Evolutionary conservation across 2,113 vertebrate species (phyloP), one percentile per base, ranked within the genome.

Genomic region (Microcebus murinus): DNA sequence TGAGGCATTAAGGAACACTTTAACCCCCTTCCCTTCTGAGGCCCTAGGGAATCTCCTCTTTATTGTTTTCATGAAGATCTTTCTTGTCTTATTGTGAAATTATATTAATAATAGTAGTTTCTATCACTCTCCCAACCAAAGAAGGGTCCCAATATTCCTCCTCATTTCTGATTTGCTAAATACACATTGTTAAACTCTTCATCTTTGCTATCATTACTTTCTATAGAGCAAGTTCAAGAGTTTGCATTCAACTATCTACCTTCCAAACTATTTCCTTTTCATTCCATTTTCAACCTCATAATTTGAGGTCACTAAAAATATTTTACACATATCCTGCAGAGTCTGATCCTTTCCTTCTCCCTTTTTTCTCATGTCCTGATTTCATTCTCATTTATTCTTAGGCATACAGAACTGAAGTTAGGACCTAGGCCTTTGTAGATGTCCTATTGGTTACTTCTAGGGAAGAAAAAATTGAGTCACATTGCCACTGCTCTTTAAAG

Each of bases 241-340:
- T 45, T 73, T 73, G 1, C 63, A n/a, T 84, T 95, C 76, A 87
- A 1, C 80, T 55, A 21, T 67, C 65, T 77, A 29, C 12, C 61
- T 85, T 91, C 50, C 91, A 95, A 94, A 88, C 42, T 34, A 61
- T 42, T 83, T 90, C 74, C 29, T 93, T 83, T 92, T 91, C 52
- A 82, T 93, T 96, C 59, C 34, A 50, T 81, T 85, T 97, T 95
- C 93, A 95, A 96, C 63, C 29, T 55, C 39, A n/a, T 94, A 95
- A 92, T 87, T 96, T 90, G 31, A 91, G 39, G 65, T 86, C 86
- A 92, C 52, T 82, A 84, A 80, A 95, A 87, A 42, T 87, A 77
- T 68, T 86, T 84, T 36, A 79, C 25, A 90, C 1, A 9, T 87
- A 36, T 29, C 59, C 59, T 88, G 21, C 61, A n/a, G 52, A 92